phyloP scores from a whole-genome alignment of 2,888 invertebrate species.

The Melanophora roralis region DNA sequence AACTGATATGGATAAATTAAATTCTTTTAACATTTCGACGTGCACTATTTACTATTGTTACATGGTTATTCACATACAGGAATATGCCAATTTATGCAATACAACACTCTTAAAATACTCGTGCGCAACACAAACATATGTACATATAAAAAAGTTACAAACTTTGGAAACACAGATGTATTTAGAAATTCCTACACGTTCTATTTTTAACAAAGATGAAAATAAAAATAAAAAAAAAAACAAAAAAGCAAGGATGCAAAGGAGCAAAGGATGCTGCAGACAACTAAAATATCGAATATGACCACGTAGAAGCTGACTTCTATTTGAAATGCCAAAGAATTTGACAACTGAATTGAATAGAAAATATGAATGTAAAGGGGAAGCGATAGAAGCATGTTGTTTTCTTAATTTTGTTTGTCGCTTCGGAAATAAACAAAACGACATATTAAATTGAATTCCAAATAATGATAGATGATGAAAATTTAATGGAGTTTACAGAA shows the following conservation, averaged over 20 bases:
- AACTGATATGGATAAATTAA: slow-evolving; percentile 64
- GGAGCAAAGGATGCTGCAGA: too few species aligned
- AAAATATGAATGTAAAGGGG: not conserved
- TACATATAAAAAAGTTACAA: not conserved
- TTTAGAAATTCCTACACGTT: slow-evolving; percentile 52
- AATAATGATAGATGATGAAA: slow-evolving; percentile 40
- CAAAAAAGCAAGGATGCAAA: slow-evolving; percentile 14
- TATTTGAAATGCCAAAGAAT: slow-evolving; percentile 31
- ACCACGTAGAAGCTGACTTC: slow-evolving; percentile 43
- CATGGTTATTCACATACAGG: not conserved
- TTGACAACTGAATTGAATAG: slow-evolving; percentile 23
- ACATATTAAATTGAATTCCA: slow-evolving; percentile 48
- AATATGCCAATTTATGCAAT: slow-evolving; percentile 17
- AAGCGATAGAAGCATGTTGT: slow-evolving; percentile 40
- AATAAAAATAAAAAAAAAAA: too few species aligned
- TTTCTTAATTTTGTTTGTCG: slow-evolving; percentile 39
- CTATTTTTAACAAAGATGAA: not conserved
- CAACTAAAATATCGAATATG: slow-evolving; percentile 41
- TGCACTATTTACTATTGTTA: slow-evolving; percentile 29
- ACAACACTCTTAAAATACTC: not conserved
- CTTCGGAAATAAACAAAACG: slow-evolving; percentile 4
- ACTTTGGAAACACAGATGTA: not conserved
- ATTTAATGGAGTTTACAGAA: not conserved
- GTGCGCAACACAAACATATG: not conserved
- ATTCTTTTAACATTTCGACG: slow-evolving; percentile 35